phyloP scores from a whole-genome alignment of 2,797 vertebrate species.

The Chaunax sp. region DNA sequence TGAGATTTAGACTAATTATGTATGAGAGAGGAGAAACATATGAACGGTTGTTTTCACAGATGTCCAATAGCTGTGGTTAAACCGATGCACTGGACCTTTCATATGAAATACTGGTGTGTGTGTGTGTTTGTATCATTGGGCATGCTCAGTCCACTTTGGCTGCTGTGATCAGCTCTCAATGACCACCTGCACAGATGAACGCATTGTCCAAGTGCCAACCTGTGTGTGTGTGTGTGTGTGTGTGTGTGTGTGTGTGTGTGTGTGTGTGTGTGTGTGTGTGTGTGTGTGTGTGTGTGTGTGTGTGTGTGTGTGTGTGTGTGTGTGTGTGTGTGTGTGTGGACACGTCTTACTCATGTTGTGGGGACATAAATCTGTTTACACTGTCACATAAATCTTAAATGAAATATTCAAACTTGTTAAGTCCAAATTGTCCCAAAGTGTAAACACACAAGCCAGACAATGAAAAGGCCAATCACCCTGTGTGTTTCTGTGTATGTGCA shows the following conservation, averaged over 20 bases:
- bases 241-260: too few species aligned
- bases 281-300: too few species aligned
- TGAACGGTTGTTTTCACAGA: neutral
- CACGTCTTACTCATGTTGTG: too few species aligned
- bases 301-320: too few species aligned
- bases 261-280: too few species aligned
- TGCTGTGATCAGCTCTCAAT: conserved; percentile 56
- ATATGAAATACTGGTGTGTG: conserved; percentile 13
- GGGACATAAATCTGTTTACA: too few species aligned
- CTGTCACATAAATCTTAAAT: too few species aligned
- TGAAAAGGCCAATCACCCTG: neutral
- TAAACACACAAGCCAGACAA: neutral
- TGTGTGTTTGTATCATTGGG: conserved; percentile 32
- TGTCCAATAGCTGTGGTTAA: neutral
- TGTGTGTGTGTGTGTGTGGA: too few species aligned
- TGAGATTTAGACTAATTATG: neutral
- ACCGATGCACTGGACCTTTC: conserved; percentile 12
- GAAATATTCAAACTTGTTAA: neutral
- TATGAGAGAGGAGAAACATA: neutral
- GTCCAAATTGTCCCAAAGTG: neutral
- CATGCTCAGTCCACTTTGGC: conserved; percentile 40
- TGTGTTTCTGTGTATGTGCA: conserved; percentile 23
- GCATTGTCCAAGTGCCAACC: conserved; percentile 35
- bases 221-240: too few species aligned
- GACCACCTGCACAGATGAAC: conserved; percentile 45